Evolutionary conservation across 2,113 vertebrate species (phyloP).

Genomic region (Podarcis muralis): DNA sequence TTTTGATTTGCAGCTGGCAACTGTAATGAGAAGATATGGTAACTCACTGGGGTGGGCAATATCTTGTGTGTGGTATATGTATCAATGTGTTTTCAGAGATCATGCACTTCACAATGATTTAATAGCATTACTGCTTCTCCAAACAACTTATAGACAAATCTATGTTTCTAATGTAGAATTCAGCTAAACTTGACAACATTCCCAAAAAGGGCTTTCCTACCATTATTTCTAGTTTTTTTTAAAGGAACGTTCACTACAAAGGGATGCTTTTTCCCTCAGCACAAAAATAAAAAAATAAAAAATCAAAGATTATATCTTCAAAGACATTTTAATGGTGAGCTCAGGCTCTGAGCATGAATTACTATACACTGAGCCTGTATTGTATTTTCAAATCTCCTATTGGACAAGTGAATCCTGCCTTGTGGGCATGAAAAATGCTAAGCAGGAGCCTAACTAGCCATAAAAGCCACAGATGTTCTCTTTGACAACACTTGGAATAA

Average conservation of each 20-base stretch:
- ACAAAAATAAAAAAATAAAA: too few species aligned
- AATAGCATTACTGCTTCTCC: neutral
- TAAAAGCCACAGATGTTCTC: slow-evolving; percentile 7
- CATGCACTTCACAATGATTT: neutral
- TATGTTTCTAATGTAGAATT: neutral
- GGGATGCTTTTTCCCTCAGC: slow-evolving; percentile 7
- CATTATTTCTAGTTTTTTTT: neutral
- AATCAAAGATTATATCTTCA: slow-evolving; percentile 13
- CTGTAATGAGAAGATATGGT: neutral
- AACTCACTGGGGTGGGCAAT: neutral
- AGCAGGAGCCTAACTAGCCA: neutral
- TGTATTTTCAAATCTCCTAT: neutral
- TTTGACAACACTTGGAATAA: neutral
- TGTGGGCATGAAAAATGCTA: neutral
- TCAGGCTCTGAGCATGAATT: neutral
- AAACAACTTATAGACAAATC: neutral
- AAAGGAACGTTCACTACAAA: neutral
- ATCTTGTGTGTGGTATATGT: fast-evolving
- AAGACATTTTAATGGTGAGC: neutral
- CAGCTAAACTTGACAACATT: neutral
- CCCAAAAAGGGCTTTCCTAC: neutral
- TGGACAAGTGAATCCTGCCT: neutral
- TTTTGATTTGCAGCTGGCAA: neutral
- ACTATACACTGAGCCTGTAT: neutral
- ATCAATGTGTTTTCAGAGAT: neutral